Base-by-base conservation (phyloP, 1,140 invertebrate genomes). In the Ectropis grisescens region DNA sequence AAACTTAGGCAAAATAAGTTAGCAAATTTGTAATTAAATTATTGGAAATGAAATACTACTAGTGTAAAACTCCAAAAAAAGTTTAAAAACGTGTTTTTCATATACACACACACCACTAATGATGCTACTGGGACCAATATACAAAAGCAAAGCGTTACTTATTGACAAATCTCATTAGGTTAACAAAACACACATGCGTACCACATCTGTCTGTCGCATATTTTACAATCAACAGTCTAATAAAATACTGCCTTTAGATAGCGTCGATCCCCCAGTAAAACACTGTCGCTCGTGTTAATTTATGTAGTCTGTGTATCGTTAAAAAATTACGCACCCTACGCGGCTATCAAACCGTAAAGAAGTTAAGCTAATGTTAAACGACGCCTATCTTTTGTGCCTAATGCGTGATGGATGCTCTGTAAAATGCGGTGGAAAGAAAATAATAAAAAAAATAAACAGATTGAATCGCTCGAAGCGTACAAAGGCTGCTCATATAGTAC, bases 351-450 rank as follows among this genome's bases (percentile, higher is more conserved):
- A 81, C 65, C 76, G 72, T 81, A 78, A 81, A 78, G 72, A 81
- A 81, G 76, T 81, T 76, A 81, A 72, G 69, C 64, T 76, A 78
- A 78, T 76, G 71, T 76, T 71, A 78, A 78, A 78, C 62, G 72
- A 78, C 67, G 70, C 70, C 62, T 69, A 76, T 74, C 76, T 74
- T 81, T 81, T 81, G 76, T 78, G 53, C 54, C 52, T 62, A 72
- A 76, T 70, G 65, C 55, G 58, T 74, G 67, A 78, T 72, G 70
- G 64, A 75, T 79, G 70, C 58, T 45, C 59, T 68, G 66, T 78
- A 61, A 75, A 78, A 78, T 64, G 48, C 42, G 46, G 40, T 52
- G 44, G 61, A 72, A 67, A 65, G 34, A 33, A 48, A 51, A 40
- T 41, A 60, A 59, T 55, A 69, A 69, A 58, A 62, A 64, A 58